Evolutionary conservation across 2,113 vertebrate genomes (phyloP), one percentile per base, ranked within the genome.

Genomic region (Esox niger): DNA sequence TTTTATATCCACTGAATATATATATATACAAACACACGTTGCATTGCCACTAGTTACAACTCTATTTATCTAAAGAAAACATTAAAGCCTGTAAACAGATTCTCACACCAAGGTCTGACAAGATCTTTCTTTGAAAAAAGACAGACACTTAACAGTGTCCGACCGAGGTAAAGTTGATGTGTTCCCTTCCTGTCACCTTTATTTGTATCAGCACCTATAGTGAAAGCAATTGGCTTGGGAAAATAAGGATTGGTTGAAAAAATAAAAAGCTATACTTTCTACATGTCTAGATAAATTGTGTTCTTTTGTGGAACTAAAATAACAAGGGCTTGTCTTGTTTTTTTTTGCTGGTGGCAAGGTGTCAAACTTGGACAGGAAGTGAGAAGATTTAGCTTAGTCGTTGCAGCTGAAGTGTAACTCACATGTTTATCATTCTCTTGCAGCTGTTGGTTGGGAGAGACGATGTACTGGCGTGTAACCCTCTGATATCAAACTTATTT

Each of bases 321-420:
- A 85, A 87, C 78, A 73, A 71, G 78, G 80, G 83, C 74, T 69
- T 70, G 73, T 79, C 71, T 71, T 82, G 68, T 69, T 69, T 81
- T 57, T 62, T 68, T 60, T 62, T n/a, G 30, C 77, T 60, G 64
- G 70, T 59, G 70, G 74, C 70, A 65, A 79, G 64, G 72, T 82
- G 75, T 89, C 83, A 86, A 69, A 82, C 58, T 68, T 75, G 75
- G 83, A 86, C 79, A 76, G 82, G 68, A 81, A 88, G 82, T 77
- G 74, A 71, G 69, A 79, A 78, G 75, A 84, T 83, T 80, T 80
- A 79, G 64, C 57, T 68, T 66, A 13, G 54, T 71, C 65, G 64
- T 77, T 81, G 65, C 69, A 63, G 69, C 69, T 60, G 43, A 67
- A 47, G 65, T 69, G 47, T 67, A 67, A 69, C 67, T 80, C 70